Conservation (phyloP, 1,140 invertebrate genomes). For the Paraescarpia echinospica region DNA sequence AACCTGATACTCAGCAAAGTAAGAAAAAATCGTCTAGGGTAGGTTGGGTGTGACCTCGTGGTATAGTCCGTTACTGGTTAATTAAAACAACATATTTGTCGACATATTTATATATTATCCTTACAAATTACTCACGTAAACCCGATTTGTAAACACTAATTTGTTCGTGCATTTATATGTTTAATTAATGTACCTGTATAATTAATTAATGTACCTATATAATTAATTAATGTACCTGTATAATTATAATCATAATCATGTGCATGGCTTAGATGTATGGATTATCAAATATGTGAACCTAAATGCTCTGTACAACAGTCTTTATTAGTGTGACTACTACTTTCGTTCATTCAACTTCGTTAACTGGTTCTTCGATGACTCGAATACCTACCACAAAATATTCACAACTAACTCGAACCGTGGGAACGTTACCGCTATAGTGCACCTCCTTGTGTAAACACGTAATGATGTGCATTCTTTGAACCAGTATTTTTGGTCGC, state of each 20-base stretch:
- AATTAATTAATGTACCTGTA: too few relatives aligned
- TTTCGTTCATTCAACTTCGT: neutral
- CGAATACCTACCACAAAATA: neutral
- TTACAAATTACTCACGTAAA: neutral
- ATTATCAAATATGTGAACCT: neutral
- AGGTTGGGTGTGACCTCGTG: too few relatives aligned
- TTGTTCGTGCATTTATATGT: too few relatives aligned
- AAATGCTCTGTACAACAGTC: neutral
- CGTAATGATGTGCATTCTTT: neutral
- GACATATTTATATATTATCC: too few relatives aligned
- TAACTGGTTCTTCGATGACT: neutral
- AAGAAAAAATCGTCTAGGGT: too few relatives aligned
- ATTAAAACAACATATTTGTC: too few relatives aligned
- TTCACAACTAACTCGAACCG: neutral
- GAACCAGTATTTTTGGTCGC: neutral
- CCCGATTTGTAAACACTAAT: neutral
- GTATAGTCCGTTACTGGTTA: too few relatives aligned
- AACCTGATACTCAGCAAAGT: neutral
- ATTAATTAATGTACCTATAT: too few relatives aligned
- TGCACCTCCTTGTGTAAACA: neutral
- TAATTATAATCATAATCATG: too few relatives aligned
- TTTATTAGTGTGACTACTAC: too few relatives aligned
- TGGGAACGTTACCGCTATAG: neutral
- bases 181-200: too few relatives aligned
- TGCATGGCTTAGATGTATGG: too few relatives aligned